A percentile compares a stretch with the other conserved stretches of the same genome.
Evolutionary conservation across 2,113 vertebrate species (phyloP).

Genomic region (Tupaia chinensis): DNA sequence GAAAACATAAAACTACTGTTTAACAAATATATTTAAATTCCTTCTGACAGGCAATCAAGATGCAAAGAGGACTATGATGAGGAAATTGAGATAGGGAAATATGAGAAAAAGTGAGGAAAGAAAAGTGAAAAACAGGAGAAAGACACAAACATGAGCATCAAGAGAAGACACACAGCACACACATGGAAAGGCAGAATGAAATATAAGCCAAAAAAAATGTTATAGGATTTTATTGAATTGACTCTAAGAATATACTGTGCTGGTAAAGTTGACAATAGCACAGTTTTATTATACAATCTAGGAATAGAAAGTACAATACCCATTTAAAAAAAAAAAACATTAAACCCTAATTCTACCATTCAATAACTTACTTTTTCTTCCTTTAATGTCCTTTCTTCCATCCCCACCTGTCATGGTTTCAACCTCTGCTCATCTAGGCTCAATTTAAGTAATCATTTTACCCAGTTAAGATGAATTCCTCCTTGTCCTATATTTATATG

Average conservation of each 20-base stretch:
- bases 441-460: background rate
- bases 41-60: background rate
- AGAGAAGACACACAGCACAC: background rate
- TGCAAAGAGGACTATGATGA: background rate
- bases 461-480: background rate
- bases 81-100: background rate
- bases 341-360: background rate
- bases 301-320: slow-evolving; percentile 26
- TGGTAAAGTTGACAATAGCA: background rate
- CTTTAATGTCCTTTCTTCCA: background rate
- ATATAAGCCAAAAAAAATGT: background rate
- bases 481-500: background rate
- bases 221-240: background rate
- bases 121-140: background rate
- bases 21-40: background rate
- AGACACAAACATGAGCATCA: background rate
- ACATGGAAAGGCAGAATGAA: background rate
- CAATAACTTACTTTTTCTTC: background rate
- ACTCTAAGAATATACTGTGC: background rate
- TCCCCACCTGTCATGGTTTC: background rate
- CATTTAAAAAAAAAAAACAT: background rate
- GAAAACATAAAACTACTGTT: background rate
- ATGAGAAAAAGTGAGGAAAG: background rate
- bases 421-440: background rate
- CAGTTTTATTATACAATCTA: background rate